phyloP scores from a whole-genome alignment of 2,797 vertebrate genomes.

The Tinamus major region DNA sequence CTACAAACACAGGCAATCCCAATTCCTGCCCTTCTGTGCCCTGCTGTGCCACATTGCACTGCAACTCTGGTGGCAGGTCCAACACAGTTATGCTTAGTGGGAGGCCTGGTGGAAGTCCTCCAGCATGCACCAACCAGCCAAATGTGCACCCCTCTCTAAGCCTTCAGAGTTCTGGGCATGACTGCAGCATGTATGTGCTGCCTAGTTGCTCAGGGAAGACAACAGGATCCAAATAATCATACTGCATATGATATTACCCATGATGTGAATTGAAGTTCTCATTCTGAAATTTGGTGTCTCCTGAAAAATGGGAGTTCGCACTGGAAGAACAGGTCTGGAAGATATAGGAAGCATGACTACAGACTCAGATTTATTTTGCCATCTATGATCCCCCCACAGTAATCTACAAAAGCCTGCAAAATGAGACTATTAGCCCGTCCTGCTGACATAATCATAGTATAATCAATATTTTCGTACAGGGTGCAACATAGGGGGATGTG shows the following conservation, averaged over 20 bases:
- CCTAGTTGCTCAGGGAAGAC: not conserved
- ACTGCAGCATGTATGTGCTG: not conserved
- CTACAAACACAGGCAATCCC: rapidly evolving
- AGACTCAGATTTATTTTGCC: not conserved
- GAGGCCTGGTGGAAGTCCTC: not conserved
- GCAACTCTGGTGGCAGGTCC: not conserved
- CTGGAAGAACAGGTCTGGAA: not conserved
- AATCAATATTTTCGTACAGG: not conserved
- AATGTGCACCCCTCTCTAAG: not conserved
- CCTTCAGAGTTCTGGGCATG: rapidly evolving
- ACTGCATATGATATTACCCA: not conserved
- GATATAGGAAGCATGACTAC: not conserved
- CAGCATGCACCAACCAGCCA: not conserved
- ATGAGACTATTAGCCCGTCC: not conserved
- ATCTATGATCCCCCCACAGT: not conserved
- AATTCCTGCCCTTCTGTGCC: not conserved
- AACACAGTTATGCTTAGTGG: not conserved
- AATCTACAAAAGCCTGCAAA: not conserved
- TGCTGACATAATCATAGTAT: not conserved
- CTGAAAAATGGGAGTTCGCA: not conserved
- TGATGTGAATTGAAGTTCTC: not conserved
- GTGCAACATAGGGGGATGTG: not conserved
- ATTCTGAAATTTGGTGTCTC: not conserved
- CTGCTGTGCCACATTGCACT: not conserved
- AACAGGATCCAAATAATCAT: not conserved